Conservation (phyloP, 2,113 vertebrate genomes). For the Potamarius usumacintae region DNA sequence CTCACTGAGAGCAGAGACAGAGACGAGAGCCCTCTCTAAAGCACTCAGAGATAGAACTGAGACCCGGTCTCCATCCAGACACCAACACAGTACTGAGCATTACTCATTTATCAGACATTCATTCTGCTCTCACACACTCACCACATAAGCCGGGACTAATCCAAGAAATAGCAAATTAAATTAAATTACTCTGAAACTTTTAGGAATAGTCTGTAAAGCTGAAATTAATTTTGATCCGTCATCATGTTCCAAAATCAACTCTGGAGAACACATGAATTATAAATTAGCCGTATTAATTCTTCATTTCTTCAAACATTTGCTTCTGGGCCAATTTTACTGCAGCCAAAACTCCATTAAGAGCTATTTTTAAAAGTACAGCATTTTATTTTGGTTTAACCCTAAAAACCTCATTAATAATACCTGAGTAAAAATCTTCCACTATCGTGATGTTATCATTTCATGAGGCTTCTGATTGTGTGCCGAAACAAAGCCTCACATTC, state of each 20-base stretch:
- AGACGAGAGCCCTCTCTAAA: not conserved
- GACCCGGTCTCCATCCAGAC: not conserved
- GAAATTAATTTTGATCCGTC: not conserved
- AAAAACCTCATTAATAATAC: not conserved
- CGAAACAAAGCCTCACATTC: not conserved
- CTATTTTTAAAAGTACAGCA: not conserved
- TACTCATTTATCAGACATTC: not conserved
- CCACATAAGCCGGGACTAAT: not conserved
- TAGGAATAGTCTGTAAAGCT: not conserved
- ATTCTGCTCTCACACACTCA: not conserved
- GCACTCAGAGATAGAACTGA: not conserved
- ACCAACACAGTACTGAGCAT: not conserved
- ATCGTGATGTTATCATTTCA: not conserved
- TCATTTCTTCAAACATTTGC: not conserved
- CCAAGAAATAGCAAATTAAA: not conserved
- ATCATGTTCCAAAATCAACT: not conserved
- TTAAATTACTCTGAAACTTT: not conserved
- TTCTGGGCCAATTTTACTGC: not conserved
- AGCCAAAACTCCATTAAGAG: not conserved
- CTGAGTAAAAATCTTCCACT: not conserved
- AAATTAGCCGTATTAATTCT: not conserved
- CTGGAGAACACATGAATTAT: not conserved
- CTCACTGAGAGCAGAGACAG: constrained; percentile 47
- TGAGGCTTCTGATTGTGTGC: not conserved
- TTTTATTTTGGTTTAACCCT: not conserved